These are phyloP conservation scores for Drosophila sechellia DNA, from an alignment of 1,140 invertebrate genomes.

Conservation along the genomic window DNA sequence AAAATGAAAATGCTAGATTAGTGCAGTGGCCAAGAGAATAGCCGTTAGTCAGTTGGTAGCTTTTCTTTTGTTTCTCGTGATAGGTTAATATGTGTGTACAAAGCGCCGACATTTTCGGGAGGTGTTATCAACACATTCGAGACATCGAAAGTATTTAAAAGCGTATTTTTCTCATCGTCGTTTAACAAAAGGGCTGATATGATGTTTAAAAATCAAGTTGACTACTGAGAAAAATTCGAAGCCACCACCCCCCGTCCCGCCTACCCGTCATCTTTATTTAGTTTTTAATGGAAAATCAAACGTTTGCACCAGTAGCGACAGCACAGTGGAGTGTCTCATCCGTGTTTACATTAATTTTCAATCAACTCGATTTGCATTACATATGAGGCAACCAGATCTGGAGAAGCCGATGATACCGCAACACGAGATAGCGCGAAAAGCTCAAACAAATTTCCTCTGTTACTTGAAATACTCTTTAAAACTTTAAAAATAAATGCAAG, in stretches of 20 bases:
- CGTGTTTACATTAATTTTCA: conserved; percentile 80
- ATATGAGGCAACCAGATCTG: conserved; percentile 46
- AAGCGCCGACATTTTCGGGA: conserved; percentile 24
- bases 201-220: conserved; percentile 53
- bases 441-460: background rate
- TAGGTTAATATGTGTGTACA: conserved; percentile 34
- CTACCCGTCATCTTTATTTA: conserved; percentile 4
- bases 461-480: conserved; percentile 10
- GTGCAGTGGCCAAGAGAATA: conserved; percentile 28
- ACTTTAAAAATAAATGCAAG: no score
- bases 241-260: background rate
- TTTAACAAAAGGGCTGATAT: conserved; percentile 1
- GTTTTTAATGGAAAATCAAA: conserved; percentile 36
- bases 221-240: conserved; percentile 56
- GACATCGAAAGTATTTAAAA: conserved; percentile 65
- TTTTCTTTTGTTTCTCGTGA: conserved; percentile 26
- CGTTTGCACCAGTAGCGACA: conserved; percentile 43
- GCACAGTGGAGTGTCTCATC: conserved; percentile 39
- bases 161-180: conserved; percentile 56
- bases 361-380: conserved; percentile 75
- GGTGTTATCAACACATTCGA: conserved; percentile 59
- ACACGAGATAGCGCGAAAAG: conserved; percentile 10
- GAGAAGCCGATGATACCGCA: conserved; percentile 9
- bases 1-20: conserved; percentile 46
- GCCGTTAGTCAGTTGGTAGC: conserved; percentile 30